Base-by-base conservation (phyloP, 35 echinoderm and acorn worm genomes). In the Stichopus chloronotus region DNA sequence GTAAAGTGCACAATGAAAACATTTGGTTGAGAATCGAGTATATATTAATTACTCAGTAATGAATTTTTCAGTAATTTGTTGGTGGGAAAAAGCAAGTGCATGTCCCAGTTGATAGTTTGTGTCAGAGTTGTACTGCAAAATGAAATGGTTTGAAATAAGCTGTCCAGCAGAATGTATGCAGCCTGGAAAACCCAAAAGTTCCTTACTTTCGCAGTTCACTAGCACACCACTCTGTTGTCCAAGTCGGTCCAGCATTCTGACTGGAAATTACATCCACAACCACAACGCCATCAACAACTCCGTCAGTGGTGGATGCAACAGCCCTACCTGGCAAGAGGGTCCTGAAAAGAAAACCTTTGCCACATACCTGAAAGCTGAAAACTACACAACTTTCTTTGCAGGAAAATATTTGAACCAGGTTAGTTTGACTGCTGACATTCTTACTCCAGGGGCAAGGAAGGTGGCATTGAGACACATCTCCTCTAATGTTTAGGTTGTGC, bases 371-470 rank as follows among this genome's bases (percentile, higher is more conserved):
- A 90, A 96, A 57, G 81, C 69, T 24, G 58, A 90, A 81, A 94
- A 94, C 53, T 99, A 99, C 79, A 88, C 53, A 8, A 99, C 97
- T 4, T 99, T 99, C 81, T 96, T 99, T 89, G 97, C 97, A 63
- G 97, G 97, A 3, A 99, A 99, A 72, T 99, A 99, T 88, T 81
- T 99, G 4, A 99, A 99, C 68, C 95, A 96, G 95, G 97, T 99
- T 55, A 84, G 91, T 68, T 25, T 43, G 30, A 4, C 69, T 16
- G 69, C 13, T 16, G 4, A 1, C 22, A 72, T 72, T 16, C 22
- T 72, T 72, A 4, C 22, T 72, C 22, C 13, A 72, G 13, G 69
- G 69, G 69, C 2, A 22, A 2, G 13, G 13, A 16, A 13, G 2
- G 13, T 2, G 69, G 69, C 69, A 72, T 16, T 16, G 13, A 16